phyloP scores from a whole-genome alignment of 1,140 invertebrate species.

The Sarcophaga bullata region DNA sequence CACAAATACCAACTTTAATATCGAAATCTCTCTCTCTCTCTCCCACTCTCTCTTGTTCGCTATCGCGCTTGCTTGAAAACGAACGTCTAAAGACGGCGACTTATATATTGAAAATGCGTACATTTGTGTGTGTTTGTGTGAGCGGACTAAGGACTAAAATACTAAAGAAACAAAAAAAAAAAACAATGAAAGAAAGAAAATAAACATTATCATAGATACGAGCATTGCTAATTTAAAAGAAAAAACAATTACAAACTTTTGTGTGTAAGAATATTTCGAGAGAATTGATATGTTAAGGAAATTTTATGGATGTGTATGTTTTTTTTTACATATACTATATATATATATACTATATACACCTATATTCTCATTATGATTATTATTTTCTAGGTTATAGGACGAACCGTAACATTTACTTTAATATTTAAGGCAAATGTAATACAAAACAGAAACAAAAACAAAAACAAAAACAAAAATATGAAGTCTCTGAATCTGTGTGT shows the following conservation, averaged over 20 bases:
- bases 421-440: neutral
- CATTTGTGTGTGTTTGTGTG: no score
- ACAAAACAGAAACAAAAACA: neutral
- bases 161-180: neutral
- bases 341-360: neutral
- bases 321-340: slow-evolving; percentile 13
- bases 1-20: neutral
- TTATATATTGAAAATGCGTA: no score
- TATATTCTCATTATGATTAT: slow-evolving; percentile 4
- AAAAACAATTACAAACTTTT: neutral
- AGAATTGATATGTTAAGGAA: neutral
- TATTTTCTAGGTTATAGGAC: slow-evolving; percentile 13
- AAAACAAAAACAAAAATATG: neutral
- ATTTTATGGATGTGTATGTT: neutral
- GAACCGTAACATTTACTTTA: slow-evolving; percentile 4
- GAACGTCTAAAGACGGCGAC: no score
- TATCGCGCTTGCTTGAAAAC: no score
- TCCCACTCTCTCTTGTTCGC: neutral
- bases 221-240: slow-evolving; percentile 17
- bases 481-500: neutral
- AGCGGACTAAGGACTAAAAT: neutral
- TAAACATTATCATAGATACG: slow-evolving; percentile 30
- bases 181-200: neutral
- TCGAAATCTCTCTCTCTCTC: neutral
- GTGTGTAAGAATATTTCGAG: neutral